Base-by-base conservation (phyloP, 2,113 vertebrate species). In the Phaetusa simplex region DNA sequence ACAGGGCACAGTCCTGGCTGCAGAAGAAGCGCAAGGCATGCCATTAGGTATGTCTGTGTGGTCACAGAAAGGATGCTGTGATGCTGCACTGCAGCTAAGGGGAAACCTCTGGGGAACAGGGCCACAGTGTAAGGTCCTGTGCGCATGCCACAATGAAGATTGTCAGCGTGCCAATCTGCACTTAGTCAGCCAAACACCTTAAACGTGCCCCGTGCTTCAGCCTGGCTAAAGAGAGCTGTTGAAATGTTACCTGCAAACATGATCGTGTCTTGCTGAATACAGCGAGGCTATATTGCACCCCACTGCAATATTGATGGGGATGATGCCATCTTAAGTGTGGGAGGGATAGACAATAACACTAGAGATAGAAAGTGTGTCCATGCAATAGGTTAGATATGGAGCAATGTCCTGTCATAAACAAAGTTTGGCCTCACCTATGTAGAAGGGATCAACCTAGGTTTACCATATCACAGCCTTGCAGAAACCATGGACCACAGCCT, bases 231-330 rank as follows among this genome's bases (percentile, higher is more conserved):
- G 27, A 82, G 24, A 73, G 66, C 45, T 91, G 49, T 85, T 82
- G 70, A 93, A 96, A 82, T 73, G 49, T 40, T 52, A 42, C 74
- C 36, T 80, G 52, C 49, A 95, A 91, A 93, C 52, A 32, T n/a
- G 78, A 66, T n/a, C 77, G 70, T 76, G 73, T 76, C 78, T 65
- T 83, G 64, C 67, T 50, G 76, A 80, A 76, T 42, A 42, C 17
- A 86, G 83, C 2, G 8, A 82, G 53, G 40, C 62, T 29, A 23
- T 77, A 73, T 86, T 93, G 86, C 83, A 73, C 45, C 40, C 43
- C 43, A 65, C 26, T 91, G 87, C 82, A 88, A 77, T 85, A 80
- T 7, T 72, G 59, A 26, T 32, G 66, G 59, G 42, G 42, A 13
- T 85, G 66, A 62, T 82, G 50, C 27, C 3, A 36, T 76, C 66